Base-by-base conservation (phyloP, 2,888 invertebrate species). In the Gasteruption jaculator region DNA sequence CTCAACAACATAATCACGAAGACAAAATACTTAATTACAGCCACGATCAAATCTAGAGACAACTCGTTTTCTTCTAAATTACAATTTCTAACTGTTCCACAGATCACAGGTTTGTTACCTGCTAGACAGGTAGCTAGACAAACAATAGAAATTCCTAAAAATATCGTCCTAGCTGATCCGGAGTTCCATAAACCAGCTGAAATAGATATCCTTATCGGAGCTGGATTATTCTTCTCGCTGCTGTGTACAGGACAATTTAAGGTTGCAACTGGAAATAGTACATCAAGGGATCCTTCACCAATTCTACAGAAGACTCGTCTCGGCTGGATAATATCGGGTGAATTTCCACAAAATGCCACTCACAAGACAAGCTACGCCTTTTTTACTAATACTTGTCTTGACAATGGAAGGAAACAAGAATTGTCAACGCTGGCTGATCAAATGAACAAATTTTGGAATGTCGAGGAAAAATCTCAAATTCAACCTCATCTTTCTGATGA, bases 171-270 rank as follows among this genome's bases (percentile, higher is more conserved):
- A 8, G 49, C 42, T 3, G 46, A 49, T 40, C 49, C 47, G 5
- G 11, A 20, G 14, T 45, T 48, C 18, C 35, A 48, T 21, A 42
- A 40, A 10, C 43, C 45, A 31, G 44, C 37, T 2, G 18, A 27
- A 6, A 42, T 50, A n/a, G 48, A 48, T 20, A 19, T 46, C 4
- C 39, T 50, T 5, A 14, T 46, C 3, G 44, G 48, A 2, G 48
- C 43, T 11, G 45, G 41, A 19, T 3, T 50, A 4, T 46, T 48
- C 18, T 50, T 38, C 43, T 31, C 15, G 25, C n/a, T 50, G n/a
- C 7, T 50, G 7, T 40, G 42, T 18, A 3, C 22, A 24, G 46
- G 37, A 15, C 35, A 32, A 21, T 33, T 46, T 10, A 8, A 10
- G 31, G 33, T 24, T 25, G 21, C 11, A 24, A 14, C 41, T 3